Percentiles rank a stretch among this genome's conserved stretches.
Conservation (phyloP, 2,888 invertebrate genomes). For the Fissipunctia ypsillon region DNA sequence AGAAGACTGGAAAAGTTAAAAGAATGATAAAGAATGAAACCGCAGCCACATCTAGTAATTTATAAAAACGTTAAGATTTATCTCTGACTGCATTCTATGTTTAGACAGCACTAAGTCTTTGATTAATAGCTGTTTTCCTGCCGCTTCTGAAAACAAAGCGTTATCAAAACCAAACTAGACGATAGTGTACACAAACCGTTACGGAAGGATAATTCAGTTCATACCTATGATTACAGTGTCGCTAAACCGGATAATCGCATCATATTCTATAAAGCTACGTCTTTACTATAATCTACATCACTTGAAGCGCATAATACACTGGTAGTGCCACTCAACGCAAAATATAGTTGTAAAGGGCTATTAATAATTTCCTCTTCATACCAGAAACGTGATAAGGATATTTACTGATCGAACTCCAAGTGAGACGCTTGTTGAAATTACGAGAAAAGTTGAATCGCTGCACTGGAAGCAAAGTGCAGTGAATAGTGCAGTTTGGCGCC, state of each 20-base stretch:
- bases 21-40: neutral
- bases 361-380: slow-evolving; percentile 70
- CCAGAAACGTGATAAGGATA: slow-evolving; percentile 71
- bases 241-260: slow-evolving; percentile 73
- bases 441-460: slow-evolving; percentile 60
- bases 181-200: slow-evolving; percentile 43
- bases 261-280: slow-evolving; percentile 73
- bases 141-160: slow-evolving; percentile 57
- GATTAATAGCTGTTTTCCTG: slow-evolving; percentile 41
- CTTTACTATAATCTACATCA: slow-evolving; percentile 74
- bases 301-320: slow-evolving; percentile 62
- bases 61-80: slow-evolving; percentile 26
- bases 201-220: slow-evolving; percentile 62
- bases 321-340: slow-evolving; percentile 70
- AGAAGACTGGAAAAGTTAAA: neutral
- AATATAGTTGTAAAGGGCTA: slow-evolving; percentile 71
- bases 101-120: slow-evolving; percentile 33
- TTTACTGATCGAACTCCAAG: slow-evolving; percentile 71
- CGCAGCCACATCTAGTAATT: slow-evolving; percentile 32
- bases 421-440: slow-evolving; percentile 57
- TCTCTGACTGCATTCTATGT: slow-evolving; percentile 39
- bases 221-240: slow-evolving; percentile 61
- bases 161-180: slow-evolving; percentile 46
- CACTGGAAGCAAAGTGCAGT: slow-evolving; percentile 38
- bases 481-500: slow-evolving; percentile 55